phyloP scores from a whole-genome alignment of 2,888 invertebrate species.

The Pristionchus entomophagus region DNA sequence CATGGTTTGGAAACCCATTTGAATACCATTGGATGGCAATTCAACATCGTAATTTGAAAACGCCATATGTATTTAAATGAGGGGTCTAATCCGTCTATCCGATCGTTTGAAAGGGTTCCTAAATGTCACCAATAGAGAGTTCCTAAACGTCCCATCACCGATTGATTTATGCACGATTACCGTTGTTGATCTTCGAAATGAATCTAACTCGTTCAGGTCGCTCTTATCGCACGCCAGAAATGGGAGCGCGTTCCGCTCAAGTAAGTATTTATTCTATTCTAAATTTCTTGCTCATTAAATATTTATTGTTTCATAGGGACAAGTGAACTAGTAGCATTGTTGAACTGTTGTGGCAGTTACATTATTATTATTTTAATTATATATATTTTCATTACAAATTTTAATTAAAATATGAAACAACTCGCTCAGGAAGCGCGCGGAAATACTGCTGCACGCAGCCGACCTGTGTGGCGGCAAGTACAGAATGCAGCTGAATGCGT shows the following conservation, averaged over 20 bases:
- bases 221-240: conserved; percentile 85
- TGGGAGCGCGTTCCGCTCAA: conserved; percentile 91
- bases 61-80: too few species aligned
- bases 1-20: too few species aligned
- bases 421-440: conserved; percentile 84
- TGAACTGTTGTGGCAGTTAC: background rate
- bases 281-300: background rate
- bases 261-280: conserved; percentile 49
- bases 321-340: background rate
- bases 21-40: too few species aligned
- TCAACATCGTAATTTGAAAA: too few species aligned
- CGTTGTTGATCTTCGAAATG: background rate
- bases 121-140: too few species aligned
- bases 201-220: conserved; percentile 75
- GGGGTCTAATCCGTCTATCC: too few species aligned
- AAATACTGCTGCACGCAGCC: conserved; percentile 88
- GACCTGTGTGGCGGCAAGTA: conserved; percentile 90
- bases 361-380: background rate
- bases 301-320: too few species aligned
- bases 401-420: too few species aligned
- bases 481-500: conserved; percentile 90
- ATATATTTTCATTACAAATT: too few species aligned
- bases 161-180: conserved; percentile 48
- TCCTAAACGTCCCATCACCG: too few species aligned
- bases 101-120: too few species aligned